Evolutionary conservation across 2,888 invertebrate species (phyloP).

Genomic region (Sepiola atlantica): DNA sequence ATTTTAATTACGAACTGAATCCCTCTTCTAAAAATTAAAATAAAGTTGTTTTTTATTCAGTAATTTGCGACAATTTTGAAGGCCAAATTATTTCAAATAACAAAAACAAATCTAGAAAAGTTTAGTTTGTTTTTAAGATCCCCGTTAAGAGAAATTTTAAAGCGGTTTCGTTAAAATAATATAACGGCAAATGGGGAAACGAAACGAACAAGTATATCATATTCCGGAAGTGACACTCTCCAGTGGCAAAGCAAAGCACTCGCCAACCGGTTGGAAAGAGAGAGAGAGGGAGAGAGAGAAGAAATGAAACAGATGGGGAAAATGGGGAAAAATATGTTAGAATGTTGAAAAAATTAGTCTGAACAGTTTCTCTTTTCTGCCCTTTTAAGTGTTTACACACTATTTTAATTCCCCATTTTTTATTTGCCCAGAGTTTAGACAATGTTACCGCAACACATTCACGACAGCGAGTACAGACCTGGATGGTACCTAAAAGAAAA

Average conservation of each 20-base stretch:
- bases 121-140: too few relatives aligned
- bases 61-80: too few relatives aligned
- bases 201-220: too few relatives aligned
- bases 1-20: too few relatives aligned
- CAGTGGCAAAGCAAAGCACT: too few relatives aligned
- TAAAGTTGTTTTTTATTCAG: too few relatives aligned
- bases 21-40: too few relatives aligned
- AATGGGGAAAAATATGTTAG: not conserved
- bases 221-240: conserved; percentile 23
- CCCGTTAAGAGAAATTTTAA: too few relatives aligned
- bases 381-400: not conserved
- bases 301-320: not conserved
- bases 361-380: not conserved
- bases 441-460: conserved; percentile 74
- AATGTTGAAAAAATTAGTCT: conserved; percentile 5
- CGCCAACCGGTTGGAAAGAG: not conserved
- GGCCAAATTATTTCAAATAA: too few relatives aligned
- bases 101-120: too few relatives aligned
- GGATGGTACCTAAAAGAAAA: conserved; percentile 72
- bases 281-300: not conserved
- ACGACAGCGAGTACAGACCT: conserved; percentile 72
- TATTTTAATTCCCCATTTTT: not conserved
- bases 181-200: too few relatives aligned
- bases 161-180: too few relatives aligned
- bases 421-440: not conserved